Conservation (phyloP, 92 coral and sea anemone species). For the Palythoa caribaeorum region DNA sequence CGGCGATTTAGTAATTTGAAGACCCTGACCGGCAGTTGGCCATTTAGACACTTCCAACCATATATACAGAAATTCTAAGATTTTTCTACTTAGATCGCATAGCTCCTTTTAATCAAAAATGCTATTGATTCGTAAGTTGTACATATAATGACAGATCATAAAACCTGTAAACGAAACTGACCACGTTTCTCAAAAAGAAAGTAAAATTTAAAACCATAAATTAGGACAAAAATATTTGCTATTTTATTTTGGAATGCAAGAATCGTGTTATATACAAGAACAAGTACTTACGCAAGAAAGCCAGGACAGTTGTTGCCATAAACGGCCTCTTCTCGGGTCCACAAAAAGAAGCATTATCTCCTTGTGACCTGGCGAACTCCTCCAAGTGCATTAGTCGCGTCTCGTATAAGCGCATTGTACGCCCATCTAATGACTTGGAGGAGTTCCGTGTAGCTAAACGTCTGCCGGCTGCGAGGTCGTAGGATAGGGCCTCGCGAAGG, state of each 20-base stretch:
- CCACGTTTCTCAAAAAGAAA: not conserved
- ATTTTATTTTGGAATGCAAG: not conserved
- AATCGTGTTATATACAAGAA: not conserved
- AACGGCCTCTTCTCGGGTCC: not conserved
- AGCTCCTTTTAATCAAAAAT: not conserved
- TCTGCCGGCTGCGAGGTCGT: not conserved
- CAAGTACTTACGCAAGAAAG: slow-evolving; percentile 12
- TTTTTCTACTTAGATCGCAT: not conserved
- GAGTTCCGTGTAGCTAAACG: slow-evolving; percentile 24
- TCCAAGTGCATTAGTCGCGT: slow-evolving; percentile 31
- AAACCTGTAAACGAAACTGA: not conserved
- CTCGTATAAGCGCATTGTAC: slow-evolving; percentile 14
- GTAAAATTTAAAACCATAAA: not conserved
- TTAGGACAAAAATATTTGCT: not conserved
- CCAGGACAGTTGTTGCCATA: not conserved
- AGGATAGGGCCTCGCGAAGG: not conserved
- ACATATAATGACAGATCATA: not conserved
- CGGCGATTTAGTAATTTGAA: too few species aligned
- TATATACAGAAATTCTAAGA: not conserved
- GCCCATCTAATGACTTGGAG: slow-evolving; percentile 17
- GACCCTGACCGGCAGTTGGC: too few species aligned
- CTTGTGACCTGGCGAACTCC: slow-evolving; percentile 26
- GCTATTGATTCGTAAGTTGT: not conserved
- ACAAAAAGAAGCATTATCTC: not conserved
- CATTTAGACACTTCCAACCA: not conserved